These are phyloP conservation scores for Sus scrofa DNA, from an alignment of 2,113 vertebrate species.

Conservation along the genomic window DNA sequence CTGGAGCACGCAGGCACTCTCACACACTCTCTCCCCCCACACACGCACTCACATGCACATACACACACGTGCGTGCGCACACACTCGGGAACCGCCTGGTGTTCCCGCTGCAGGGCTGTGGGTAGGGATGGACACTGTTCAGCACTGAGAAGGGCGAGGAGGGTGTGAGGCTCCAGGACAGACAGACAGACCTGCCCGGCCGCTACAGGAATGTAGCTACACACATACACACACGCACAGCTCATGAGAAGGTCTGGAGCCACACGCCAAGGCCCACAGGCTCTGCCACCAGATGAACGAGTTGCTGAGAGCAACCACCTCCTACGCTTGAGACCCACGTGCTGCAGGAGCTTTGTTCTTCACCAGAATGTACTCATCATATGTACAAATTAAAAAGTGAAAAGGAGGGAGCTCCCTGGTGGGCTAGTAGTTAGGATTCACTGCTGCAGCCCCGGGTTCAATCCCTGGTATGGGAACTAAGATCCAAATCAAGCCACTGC, in stretches of 20 bases:
- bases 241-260: not conserved
- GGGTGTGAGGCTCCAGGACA: no score
- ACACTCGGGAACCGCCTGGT: no score
- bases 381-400: not conserved
- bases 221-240: no score
- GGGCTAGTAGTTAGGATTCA: not conserved
- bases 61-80: no score
- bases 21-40: no score
- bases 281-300: not conserved
- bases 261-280: not conserved
- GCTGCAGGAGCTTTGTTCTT: not conserved
- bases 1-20: rapidly evolving
- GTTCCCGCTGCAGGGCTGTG: no score
- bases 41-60: no score
- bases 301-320: not conserved
- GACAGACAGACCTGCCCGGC: no score
- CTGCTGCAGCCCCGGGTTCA: not conserved
- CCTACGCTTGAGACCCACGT: not conserved
- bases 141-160: no score
- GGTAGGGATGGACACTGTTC: no score
- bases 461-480: not conserved
- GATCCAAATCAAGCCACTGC: no score
- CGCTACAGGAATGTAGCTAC: no score
- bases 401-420: not conserved
- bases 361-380: not conserved